Percentiles rank a stretch among this genome's conserved stretches.
Conservation (phyloP, 1,140 invertebrate species). For the Zaprionus nigranus region DNA sequence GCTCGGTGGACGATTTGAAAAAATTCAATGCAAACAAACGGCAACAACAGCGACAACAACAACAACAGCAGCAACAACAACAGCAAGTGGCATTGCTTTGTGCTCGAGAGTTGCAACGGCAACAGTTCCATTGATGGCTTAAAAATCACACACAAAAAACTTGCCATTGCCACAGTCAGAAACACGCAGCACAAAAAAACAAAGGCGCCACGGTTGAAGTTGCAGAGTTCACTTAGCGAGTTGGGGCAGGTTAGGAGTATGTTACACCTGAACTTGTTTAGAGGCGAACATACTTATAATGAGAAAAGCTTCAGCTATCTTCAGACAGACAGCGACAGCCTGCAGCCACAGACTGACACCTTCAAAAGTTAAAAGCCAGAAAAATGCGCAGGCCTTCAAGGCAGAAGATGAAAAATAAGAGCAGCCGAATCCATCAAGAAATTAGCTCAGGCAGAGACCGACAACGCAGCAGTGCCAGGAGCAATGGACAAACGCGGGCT, state of each 20-base stretch:
- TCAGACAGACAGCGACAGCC: background rate
- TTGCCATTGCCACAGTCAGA: slow-evolving; percentile 33
- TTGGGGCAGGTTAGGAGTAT: background rate
- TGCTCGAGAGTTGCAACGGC: slow-evolving; percentile 22
- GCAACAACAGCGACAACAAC: slow-evolving; percentile 16
- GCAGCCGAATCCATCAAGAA: slow-evolving; percentile 65
- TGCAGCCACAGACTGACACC: slow-evolving; percentile 33
- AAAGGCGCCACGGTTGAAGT: slow-evolving; percentile 27
- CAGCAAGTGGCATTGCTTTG: slow-evolving; percentile 48
- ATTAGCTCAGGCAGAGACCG: slow-evolving; percentile 53
- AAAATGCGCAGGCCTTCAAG: slow-evolving; percentile 34
- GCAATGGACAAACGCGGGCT: slow-evolving; percentile 47
- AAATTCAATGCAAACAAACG: slow-evolving; percentile 72
- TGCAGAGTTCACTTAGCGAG: background rate
- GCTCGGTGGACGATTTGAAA: slow-evolving; percentile 66
- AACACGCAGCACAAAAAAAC: slow-evolving; percentile 45
- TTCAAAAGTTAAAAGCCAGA: slow-evolving; percentile 25
- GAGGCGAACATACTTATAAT: slow-evolving; percentile 10
- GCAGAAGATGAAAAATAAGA: slow-evolving; percentile 17
- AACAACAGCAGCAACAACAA: slow-evolving; percentile 21
- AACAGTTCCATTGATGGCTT: slow-evolving; percentile 43
- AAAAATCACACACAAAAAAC: slow-evolving; percentile 70
- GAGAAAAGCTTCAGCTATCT: background rate
- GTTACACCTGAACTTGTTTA: slow-evolving; percentile 14
- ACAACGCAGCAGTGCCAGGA: slow-evolving; percentile 8